Evolutionary conservation across 2,797 vertebrate genomes (phyloP).

Genomic region (Onychomys leucogaster): DNA sequence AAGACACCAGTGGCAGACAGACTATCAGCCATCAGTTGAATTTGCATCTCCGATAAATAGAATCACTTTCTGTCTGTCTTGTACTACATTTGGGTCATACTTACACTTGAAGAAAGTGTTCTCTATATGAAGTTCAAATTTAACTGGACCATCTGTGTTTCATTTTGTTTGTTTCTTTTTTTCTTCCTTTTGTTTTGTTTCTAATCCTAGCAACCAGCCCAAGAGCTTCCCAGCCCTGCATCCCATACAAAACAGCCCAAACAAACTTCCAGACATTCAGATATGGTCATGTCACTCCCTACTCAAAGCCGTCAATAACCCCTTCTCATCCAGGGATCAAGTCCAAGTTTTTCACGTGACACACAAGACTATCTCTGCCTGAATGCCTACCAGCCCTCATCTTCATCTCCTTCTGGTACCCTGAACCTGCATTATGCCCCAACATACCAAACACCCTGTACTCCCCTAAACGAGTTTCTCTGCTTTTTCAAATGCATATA

Average conservation of each 20-base stretch:
- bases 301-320: neutral
- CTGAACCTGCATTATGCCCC: neutral
- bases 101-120: neutral
- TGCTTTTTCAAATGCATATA: neutral
- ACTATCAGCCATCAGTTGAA: neutral
- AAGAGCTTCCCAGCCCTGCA: neutral
- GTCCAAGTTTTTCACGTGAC: neutral
- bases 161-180: neutral
- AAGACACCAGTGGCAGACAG: neutral
- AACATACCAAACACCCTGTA: neutral
- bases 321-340: neutral
- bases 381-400: neutral
- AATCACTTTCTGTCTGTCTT: neutral
- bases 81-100: neutral
- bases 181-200: constrained; percentile 49
- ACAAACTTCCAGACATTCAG: constrained; percentile 22
- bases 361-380: neutral
- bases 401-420: neutral
- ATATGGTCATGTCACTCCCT: neutral
- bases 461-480: neutral
- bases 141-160: constrained; percentile 39
- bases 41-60: constrained; percentile 40
- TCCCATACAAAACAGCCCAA: neutral
- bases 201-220: constrained; percentile 23
- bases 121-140: constrained; percentile 45